phyloP scores from a whole-genome alignment of 2,113 vertebrate species.

The Aramus guarauna region DNA sequence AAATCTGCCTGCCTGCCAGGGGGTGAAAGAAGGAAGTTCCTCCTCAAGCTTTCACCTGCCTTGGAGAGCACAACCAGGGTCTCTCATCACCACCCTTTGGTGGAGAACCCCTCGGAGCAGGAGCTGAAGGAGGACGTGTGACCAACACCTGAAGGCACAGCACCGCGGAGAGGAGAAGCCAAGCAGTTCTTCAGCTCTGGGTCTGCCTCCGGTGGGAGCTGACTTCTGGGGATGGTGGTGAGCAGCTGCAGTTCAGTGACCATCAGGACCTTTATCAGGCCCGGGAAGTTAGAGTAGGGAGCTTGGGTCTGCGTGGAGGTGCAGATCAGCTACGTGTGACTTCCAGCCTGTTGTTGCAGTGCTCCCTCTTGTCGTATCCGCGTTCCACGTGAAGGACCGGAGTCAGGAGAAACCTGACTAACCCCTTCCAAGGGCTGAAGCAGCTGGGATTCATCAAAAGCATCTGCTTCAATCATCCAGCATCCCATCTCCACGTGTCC shows the following conservation, averaged over 20 bases:
- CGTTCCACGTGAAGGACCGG: fast-evolving
- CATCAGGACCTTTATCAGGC: not conserved
- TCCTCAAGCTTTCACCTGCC: not conserved
- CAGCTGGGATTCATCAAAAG: not conserved
- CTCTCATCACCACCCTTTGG: not conserved
- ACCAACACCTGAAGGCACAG: not conserved
- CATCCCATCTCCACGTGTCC: not conserved
- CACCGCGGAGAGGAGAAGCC: not conserved
- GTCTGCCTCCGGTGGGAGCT: not conserved
- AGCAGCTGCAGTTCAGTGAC: not conserved
- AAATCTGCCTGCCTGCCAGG: not conserved
- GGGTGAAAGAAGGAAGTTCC: not conserved
- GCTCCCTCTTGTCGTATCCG: not conserved
- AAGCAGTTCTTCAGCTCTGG: not conserved
- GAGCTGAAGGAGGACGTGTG: not conserved
- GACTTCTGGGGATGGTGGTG: not conserved
- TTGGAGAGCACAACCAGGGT: not conserved
- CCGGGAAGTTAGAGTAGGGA: not conserved
- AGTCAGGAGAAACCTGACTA: not conserved
- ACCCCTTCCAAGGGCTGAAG: not conserved
- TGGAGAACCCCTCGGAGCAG: not conserved
- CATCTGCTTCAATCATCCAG: not conserved
- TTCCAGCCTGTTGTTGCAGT: not conserved
- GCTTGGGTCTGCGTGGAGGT: not conserved
- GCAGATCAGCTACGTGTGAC: not conserved